These are phyloP conservation scores for Notarius lentiginosus DNA, from an alignment of 2,113 vertebrate genomes.

Conservation along the genomic window DNA sequence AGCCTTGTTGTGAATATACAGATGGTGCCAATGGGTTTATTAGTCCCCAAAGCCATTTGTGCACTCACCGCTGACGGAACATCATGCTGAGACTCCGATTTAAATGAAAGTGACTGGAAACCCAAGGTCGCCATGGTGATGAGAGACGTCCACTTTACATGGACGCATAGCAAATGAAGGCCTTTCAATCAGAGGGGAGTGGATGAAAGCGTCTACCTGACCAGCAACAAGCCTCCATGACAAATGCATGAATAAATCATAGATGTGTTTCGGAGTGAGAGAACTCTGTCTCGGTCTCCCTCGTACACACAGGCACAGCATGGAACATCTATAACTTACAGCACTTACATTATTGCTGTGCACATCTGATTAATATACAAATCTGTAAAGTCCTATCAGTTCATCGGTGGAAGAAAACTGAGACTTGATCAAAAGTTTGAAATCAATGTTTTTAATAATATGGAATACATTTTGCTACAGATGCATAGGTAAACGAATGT, in stretches of 20 bases:
- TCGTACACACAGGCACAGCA: slow-evolving; percentile 8
- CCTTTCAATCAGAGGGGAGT: slow-evolving; percentile 73
- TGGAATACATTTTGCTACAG: background rate
- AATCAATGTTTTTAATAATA: background rate
- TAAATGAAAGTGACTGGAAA: slow-evolving; percentile 67
- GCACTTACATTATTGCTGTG: slow-evolving; percentile 39
- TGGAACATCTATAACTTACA: slow-evolving; percentile 23
- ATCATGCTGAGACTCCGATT: slow-evolving; percentile 23
- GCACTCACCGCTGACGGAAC: slow-evolving; percentile 46
- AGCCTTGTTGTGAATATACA: slow-evolving; percentile 11
- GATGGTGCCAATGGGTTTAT: slow-evolving; percentile 40
- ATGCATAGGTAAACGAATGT: background rate
- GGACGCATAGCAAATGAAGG: slow-evolving; percentile 73
- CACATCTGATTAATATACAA: background rate
- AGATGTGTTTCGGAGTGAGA: slow-evolving; percentile 41
- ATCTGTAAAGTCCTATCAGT: background rate
- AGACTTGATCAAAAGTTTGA: background rate
- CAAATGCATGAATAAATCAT: slow-evolving; percentile 70
- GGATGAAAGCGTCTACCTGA: slow-evolving; percentile 61
- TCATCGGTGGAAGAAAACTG: background rate
- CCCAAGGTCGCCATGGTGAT: slow-evolving; percentile 73
- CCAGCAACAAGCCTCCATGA: slow-evolving; percentile 60
- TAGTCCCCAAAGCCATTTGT: slow-evolving; percentile 41
- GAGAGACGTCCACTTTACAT: slow-evolving; percentile 73
- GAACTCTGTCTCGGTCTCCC: slow-evolving; percentile 12